Evolutionary conservation across 1,140 invertebrate genomes (phyloP), one percentile per base, ranked within the genome.

Genomic region (Trichomalopsis sarcophagae): DNA sequence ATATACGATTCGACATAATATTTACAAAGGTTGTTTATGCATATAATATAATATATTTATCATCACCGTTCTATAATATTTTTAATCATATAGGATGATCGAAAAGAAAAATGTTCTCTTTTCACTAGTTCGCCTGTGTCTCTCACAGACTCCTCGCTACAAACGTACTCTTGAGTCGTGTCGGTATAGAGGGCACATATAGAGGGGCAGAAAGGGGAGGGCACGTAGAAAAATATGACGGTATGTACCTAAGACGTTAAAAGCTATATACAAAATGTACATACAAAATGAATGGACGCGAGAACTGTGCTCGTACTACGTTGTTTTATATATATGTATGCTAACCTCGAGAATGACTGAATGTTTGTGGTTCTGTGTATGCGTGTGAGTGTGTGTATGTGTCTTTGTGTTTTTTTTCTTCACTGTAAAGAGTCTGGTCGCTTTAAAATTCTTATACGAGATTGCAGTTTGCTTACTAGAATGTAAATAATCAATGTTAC

Each of bases 171-270:
- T 81, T 85, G 17, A 55, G 50, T 82, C 47, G 74, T 10, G 50
- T 82, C 66, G 80, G 81, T 27, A 27, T 84, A 74, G 66, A 30
- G 82, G 50, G 33, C 27, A 66, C 73, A 44, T 3, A 74, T 30
- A 44, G 55, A 40, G 9, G 44, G 40, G 21, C 7, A 36, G 33
- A n/a, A 40, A 7, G 44, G n/a, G 44, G 73, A 40, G 87, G 84
- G 88, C 85, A 91, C 89, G 92, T 93, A 93, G 89, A 93, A 93
- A 93, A 93, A 93, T 93, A 93, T 93, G 90, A 93, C 89, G 90
- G 90, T 91, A 90, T 88, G 87, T 88, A 88, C 88, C 88, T 89
- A 89, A 89, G 87, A 87, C 87, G 87, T 87, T 89, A 86, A 87
- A 88, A 86, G 85, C 87, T 91, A 92, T 92, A 90, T 91, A 92